Percentiles rank a stretch among this genome's conserved stretches.
Evolutionary conservation across 2,113 vertebrate genomes (phyloP).

Genomic region (Aleadryas rufinucha): DNA sequence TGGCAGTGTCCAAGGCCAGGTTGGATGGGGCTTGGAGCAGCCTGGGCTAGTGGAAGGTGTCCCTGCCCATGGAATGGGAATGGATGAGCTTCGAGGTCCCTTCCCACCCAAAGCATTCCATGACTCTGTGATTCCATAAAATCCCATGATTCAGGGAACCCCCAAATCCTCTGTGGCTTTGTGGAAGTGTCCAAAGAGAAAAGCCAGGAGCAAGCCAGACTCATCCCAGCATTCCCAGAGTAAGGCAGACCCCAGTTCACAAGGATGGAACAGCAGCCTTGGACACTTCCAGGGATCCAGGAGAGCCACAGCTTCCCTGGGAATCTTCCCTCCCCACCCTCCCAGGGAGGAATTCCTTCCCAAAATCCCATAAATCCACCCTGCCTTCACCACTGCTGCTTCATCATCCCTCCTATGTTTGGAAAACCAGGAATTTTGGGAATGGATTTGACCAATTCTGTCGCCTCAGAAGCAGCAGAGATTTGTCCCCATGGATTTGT

Average conservation of each 20-base stretch:
- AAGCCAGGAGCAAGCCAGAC: neutral
- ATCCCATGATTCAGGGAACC: accelerated
- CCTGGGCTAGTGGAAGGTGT: accelerated
- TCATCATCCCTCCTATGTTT: neutral
- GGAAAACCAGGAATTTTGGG: neutral
- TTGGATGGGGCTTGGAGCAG: accelerated
- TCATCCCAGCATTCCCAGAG: neutral
- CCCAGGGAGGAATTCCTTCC: neutral
- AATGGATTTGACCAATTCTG: accelerated
- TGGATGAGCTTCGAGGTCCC: neutral
- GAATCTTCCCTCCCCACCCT: neutral
- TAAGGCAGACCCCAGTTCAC: accelerated
- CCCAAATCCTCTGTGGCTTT: neutral
- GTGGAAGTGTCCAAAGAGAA: neutral
- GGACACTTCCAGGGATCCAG: neutral
- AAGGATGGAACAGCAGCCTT: neutral
- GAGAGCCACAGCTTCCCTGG: neutral
- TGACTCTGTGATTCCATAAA: accelerated
- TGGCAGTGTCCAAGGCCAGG: neutral
- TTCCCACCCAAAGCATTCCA: neutral
- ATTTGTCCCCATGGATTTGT: neutral
- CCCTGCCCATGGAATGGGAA: neutral
- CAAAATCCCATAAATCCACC: neutral
- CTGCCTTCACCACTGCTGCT: neutral
- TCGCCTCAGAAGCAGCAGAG: accelerated